phyloP scores from a whole-genome alignment of 2,888 invertebrate species.

The Iselma pallidipennis region DNA sequence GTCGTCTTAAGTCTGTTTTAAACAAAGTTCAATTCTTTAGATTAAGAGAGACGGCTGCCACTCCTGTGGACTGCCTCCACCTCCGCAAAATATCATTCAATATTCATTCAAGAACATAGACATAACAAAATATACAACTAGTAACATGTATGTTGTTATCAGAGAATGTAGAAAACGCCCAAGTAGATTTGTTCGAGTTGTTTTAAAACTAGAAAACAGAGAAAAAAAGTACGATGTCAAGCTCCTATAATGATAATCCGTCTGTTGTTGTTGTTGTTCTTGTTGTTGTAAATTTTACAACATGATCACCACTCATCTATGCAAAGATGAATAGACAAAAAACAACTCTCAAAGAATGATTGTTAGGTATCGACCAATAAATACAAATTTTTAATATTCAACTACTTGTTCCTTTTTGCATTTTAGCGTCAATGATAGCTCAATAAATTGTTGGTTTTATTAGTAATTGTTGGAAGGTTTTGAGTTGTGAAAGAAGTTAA shows the following conservation, averaged over 20 bases:
- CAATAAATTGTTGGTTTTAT: background rate
- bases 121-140: slow-evolving; percentile 14
- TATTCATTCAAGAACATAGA: slow-evolving; percentile 18
- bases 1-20: background rate
- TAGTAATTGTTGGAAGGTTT: too few species aligned
- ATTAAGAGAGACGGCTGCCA: slow-evolving; percentile 20
- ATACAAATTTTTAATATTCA: background rate
- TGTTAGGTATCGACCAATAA: too few species aligned
- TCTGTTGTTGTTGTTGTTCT: too few species aligned
- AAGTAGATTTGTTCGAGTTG: background rate
- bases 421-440: background rate
- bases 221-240: background rate
- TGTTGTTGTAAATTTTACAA: background rate
- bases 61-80: slow-evolving; percentile 13
- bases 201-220: background rate
- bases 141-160: background rate
- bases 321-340: background rate
- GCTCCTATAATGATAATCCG: background rate
- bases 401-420: background rate
- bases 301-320: background rate
- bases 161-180: background rate
- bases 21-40: slow-evolving; percentile 10
- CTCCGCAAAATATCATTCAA: slow-evolving; percentile 22
- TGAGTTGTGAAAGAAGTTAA: too few species aligned
- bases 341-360: background rate